Evolutionary conservation across 2,113 vertebrate genomes (phyloP), one percentile per base, ranked within the genome.

Genomic region (Hipposideros armiger): DNA sequence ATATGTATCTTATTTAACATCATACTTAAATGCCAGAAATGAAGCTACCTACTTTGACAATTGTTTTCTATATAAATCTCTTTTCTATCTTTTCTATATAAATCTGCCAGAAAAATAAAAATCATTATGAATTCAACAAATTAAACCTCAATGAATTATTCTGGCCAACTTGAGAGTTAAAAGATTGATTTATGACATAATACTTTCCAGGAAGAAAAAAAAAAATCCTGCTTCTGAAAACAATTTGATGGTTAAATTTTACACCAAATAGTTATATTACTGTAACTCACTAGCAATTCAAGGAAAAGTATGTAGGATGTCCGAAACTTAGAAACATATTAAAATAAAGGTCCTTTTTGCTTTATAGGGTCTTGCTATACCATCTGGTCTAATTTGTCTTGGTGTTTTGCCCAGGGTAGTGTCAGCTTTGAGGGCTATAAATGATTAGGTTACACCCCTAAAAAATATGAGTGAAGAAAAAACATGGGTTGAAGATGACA

Each of bases 231-330:
- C 47, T 88, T 96, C 95, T 67, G 94, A 95, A 93, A 98, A 96
- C n/a, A 96, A 82, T 40, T 92, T 74, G 7, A 74, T 87, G 95
- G 90, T 95, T 94, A 97, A 69, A 90, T 86, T 96, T 92, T 96
- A 97, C 97, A 69, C 74, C 84, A 98, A 98, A 96, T 95, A 97
- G 98, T 96, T 96, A 92, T 77, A 97, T 93, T 36, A 77, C 22
- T 1, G 0, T 45, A 85, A 78, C 54, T 91, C 80, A 98, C 93
- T 96, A 97, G 94, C 69, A 96, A 93, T 62, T 92, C 42, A 76
- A 97, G 93, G 95, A 97, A 96, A 97, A 94, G 77, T 36, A 3
- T 82, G 50, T 70, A 66, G 54, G 77, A 36, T 92, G 47, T 40
- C 66, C 54, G 90, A 97, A 96, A 96, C 24, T 56, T 96, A 87